Conservation (phyloP, 2,888 invertebrate species). For the Phragmatobia fuliginosa region DNA sequence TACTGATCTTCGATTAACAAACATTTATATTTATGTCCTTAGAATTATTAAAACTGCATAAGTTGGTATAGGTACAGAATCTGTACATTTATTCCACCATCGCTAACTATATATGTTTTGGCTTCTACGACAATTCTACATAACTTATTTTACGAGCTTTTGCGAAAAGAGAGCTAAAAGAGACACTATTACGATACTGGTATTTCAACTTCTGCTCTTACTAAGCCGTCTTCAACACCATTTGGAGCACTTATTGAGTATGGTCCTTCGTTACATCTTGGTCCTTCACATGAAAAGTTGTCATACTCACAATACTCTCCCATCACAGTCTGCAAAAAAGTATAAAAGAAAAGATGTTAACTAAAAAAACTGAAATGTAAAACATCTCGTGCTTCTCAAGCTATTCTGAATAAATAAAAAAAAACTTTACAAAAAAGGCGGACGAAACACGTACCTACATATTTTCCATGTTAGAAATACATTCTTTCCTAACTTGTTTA, state of each 20-base stretch:
- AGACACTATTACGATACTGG: constrained; percentile 24
- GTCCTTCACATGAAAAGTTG: constrained; percentile 78
- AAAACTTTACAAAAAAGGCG: background rate
- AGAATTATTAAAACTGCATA: too few species aligned
- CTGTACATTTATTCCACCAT: background rate
- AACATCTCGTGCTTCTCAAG: background rate
- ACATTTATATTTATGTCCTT: too few species aligned
- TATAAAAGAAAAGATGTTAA: background rate
- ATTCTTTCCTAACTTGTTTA: background rate
- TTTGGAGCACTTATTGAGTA: constrained; percentile 59
- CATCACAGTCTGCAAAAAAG: constrained; percentile 68
- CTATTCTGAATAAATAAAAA: background rate
- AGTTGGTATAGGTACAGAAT: too few species aligned
- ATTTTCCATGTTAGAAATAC: background rate
- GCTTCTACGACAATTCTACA: background rate
- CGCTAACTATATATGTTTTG: background rate
- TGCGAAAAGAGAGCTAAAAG: background rate
- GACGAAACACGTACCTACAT: background rate
- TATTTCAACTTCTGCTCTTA: constrained; percentile 33
- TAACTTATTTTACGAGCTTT: background rate
- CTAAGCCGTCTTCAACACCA: constrained; percentile 17
- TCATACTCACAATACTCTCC: constrained; percentile 81
- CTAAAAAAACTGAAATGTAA: background rate
- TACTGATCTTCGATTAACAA: too few species aligned
- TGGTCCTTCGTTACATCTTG: constrained; percentile 79